These are phyloP conservation scores for Andrena marginata DNA, from an alignment of 2,888 invertebrate species.

Conservation along the genomic window DNA sequence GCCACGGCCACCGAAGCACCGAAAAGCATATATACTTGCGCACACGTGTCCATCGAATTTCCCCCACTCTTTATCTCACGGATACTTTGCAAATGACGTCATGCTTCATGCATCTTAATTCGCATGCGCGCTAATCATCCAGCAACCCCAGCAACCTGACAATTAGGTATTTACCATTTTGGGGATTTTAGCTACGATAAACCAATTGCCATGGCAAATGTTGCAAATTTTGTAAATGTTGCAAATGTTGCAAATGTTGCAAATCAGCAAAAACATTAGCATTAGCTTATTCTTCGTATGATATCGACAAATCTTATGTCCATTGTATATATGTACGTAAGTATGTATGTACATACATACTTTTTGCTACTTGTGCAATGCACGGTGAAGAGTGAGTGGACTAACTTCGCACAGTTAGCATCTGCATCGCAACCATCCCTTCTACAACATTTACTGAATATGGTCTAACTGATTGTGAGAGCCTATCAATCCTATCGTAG, in stretches of 20 bases:
- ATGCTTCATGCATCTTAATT: conserved; percentile 54
- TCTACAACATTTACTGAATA: too few relatives aligned
- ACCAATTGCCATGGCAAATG: neutral
- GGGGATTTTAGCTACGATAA: conserved; percentile 20
- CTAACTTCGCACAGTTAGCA: too few relatives aligned
- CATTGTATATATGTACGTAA: neutral
- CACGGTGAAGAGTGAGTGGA: too few relatives aligned
- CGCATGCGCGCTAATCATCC: conserved; percentile 48
- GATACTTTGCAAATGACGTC: conserved; percentile 74
- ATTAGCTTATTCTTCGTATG: neutral
- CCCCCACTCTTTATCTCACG: conserved; percentile 17
- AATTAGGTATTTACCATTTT: conserved; percentile 16
- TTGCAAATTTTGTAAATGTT: neutral
- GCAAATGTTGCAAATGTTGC: too few relatives aligned
- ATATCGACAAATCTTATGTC: neutral
- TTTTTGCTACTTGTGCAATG: neutral
- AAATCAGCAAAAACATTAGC: neutral
- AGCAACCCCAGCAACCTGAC: conserved; percentile 25
- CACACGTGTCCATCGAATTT: conserved; percentile 72
- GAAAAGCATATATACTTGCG: conserved; percentile 64
- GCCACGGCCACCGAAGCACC: conserved; percentile 60
- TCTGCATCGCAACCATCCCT: too few relatives aligned
- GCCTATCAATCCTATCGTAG: too few relatives aligned
- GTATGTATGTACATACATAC: neutral
- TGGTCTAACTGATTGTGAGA: too few relatives aligned